Percentiles rank a stretch among this genome's conserved stretches.
phyloP scores from a whole-genome alignment of 2,888 invertebrate genomes.

The Portevinia maculata region DNA sequence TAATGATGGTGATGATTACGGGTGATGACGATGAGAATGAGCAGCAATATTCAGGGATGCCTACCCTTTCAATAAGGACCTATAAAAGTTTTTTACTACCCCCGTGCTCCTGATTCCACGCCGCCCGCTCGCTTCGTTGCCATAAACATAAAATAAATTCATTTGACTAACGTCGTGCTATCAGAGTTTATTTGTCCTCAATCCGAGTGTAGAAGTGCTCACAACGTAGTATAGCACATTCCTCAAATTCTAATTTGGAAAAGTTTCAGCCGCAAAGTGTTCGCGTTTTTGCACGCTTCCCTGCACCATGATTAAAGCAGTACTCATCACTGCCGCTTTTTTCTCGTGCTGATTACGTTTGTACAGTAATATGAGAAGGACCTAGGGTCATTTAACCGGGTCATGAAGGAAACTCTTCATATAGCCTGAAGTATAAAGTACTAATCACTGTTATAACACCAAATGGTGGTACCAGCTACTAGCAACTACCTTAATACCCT shows the following conservation, averaged over 20 bases:
- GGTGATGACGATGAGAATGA: constrained; percentile 3
- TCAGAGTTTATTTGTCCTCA: constrained; percentile 59
- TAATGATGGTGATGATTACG: constrained; percentile 19
- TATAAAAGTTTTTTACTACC: constrained; percentile 58
- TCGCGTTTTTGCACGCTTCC: constrained; percentile 36
- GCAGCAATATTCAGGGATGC: constrained; percentile 29
- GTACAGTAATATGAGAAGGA: constrained; percentile 35
- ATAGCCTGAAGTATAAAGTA: constrained; percentile 65
- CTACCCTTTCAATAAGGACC: constrained; percentile 60
- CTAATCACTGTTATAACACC: constrained; percentile 66
- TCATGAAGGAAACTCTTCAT: constrained; percentile 38
- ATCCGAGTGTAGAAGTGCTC: constrained; percentile 41
- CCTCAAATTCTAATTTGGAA: constrained; percentile 70
- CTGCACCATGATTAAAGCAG: background rate
- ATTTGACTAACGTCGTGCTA: constrained; percentile 57
- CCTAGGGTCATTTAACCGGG: constrained; percentile 64
- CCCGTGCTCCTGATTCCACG: too few relatives aligned
- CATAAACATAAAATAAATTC: constrained; percentile 70
- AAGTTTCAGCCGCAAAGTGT: constrained; percentile 55
- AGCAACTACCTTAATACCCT: too few relatives aligned
- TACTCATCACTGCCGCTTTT: constrained; percentile 6
- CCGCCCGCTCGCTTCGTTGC: constrained; percentile 44
- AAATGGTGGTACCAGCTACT: constrained; percentile 27
- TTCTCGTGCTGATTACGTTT: constrained; percentile 49
- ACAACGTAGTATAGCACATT: constrained; percentile 46